Conservation (phyloP, 2,113 vertebrate genomes). For the Macrotus californicus region DNA sequence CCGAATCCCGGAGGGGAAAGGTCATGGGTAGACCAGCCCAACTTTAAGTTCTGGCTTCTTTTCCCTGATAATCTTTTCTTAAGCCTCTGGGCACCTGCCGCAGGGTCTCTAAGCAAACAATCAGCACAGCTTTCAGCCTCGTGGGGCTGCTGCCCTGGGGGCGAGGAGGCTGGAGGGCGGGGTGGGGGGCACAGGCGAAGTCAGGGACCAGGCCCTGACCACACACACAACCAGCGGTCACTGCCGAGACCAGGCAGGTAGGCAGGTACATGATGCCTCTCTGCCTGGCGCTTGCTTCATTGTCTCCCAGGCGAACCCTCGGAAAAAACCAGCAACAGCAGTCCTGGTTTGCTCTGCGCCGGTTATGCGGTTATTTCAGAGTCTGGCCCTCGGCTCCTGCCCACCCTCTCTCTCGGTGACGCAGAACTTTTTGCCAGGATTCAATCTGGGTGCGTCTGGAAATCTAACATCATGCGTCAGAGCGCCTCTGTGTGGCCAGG, state of each 20-base stretch:
- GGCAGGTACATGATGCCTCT: rapidly evolving
- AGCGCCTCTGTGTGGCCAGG: rapidly evolving
- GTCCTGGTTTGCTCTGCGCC: background rate
- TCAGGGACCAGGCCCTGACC: rapidly evolving
- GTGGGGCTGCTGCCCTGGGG: rapidly evolving
- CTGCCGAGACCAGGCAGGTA: rapidly evolving
- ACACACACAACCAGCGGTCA: rapidly evolving
- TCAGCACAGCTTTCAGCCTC: rapidly evolving
- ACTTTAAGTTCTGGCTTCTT: too few species aligned
- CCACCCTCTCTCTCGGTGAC: rapidly evolving
- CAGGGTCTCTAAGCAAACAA: background rate
- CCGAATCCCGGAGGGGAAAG: background rate
- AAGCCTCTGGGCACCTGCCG: background rate
- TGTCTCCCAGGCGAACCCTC: background rate
- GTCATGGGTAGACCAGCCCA: rapidly evolving
- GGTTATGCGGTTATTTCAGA: rapidly evolving
- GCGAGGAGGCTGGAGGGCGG: rapidly evolving
- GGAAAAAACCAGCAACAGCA: rapidly evolving
- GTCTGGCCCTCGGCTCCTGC: background rate
- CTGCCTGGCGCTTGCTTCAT: background rate
- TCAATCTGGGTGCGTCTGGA: background rate
- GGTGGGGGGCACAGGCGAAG: rapidly evolving
- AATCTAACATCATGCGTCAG: rapidly evolving
- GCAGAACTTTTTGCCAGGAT: background rate
- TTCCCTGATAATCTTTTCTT: background rate